Evolutionary conservation across 1,140 invertebrate species (phyloP).

Genomic region (Drosophila virilis): DNA sequence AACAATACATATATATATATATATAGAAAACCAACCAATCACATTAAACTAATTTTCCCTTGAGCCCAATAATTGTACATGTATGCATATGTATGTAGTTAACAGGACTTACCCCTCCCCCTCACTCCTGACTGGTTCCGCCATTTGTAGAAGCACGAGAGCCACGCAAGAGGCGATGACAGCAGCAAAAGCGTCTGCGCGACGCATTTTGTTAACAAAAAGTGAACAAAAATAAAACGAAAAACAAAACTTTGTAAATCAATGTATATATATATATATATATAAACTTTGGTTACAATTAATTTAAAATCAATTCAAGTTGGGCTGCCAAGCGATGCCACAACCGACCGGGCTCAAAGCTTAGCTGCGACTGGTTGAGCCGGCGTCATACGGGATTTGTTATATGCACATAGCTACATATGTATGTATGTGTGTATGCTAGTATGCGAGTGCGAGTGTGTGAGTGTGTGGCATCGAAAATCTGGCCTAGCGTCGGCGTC

Average conservation of each 20-base stretch:
- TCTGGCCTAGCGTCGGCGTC: slow-evolving; percentile 17
- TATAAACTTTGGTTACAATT: slow-evolving; percentile 23
- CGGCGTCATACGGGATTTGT: slow-evolving; percentile 56
- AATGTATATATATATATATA: background rate
- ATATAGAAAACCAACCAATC: background rate
- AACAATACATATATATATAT: no score
- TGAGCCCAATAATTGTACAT: background rate
- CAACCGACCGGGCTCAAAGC: slow-evolving; percentile 60
- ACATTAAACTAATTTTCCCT: background rate
- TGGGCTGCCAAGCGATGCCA: slow-evolving; percentile 46
- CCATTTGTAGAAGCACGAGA: slow-evolving; percentile 59
- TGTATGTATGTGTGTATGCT: background rate
- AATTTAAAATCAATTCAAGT: background rate
- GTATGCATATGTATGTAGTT: background rate
- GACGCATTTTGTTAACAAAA: slow-evolving; percentile 63
- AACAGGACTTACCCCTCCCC: slow-evolving; percentile 69
- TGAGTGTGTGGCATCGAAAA: slow-evolving; percentile 24
- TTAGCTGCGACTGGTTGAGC: slow-evolving; percentile 69
- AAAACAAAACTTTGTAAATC: slow-evolving; percentile 39
- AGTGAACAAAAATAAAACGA: slow-evolving; percentile 14
- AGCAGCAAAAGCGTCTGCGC: slow-evolving; percentile 62
- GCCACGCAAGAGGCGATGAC: slow-evolving; percentile 36
- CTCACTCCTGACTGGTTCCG: slow-evolving; percentile 65
- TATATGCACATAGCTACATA: slow-evolving; percentile 39
- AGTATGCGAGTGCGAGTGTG: background rate